These are phyloP conservation scores for Siniperca scherzeri DNA, from an alignment of 2,797 vertebrate species.

Conservation along the genomic window DNA sequence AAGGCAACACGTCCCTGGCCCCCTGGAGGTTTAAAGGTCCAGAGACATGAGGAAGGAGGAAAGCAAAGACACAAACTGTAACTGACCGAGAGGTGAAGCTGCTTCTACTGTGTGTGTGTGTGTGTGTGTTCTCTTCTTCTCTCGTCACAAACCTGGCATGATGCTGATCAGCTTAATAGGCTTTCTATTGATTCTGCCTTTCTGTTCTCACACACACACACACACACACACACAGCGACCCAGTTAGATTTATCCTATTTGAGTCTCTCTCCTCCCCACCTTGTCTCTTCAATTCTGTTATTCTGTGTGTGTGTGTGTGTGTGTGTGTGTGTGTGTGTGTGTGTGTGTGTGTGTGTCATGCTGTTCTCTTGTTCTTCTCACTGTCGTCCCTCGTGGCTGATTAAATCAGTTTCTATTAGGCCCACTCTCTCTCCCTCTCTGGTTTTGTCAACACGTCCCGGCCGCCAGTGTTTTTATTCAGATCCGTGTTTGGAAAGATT, in stretches of 20 bases:
- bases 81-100: neutral
- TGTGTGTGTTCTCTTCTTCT: conserved; percentile 17
- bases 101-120: neutral
- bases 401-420: conserved; percentile 72
- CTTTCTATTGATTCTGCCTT: conserved; percentile 67
- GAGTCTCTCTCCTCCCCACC: conserved; percentile 74
- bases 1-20: neutral
- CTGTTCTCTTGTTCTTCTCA: conserved; percentile 69
- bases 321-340: conserved; percentile 28
- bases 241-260: conserved; percentile 84
- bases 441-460: conserved; percentile 42
- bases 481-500: conserved; percentile 11
- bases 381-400: conserved; percentile 68
- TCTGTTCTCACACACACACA: conserved; percentile 32
- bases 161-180: conserved; percentile 64
- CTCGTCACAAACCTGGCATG: conserved; percentile 39
- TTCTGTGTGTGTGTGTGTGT: conserved; percentile 38
- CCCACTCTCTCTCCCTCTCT: conserved; percentile 10
- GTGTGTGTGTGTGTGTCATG: conserved; percentile 62
- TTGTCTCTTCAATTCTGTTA: conserved; percentile 76
- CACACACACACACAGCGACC: conserved; percentile 69
- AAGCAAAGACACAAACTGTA: neutral
- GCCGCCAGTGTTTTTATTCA: conserved; percentile 45
- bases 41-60: neutral
- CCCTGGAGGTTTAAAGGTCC: neutral